Base-by-base conservation (phyloP, 2,888 invertebrate species). In the Xestia ashworthii region DNA sequence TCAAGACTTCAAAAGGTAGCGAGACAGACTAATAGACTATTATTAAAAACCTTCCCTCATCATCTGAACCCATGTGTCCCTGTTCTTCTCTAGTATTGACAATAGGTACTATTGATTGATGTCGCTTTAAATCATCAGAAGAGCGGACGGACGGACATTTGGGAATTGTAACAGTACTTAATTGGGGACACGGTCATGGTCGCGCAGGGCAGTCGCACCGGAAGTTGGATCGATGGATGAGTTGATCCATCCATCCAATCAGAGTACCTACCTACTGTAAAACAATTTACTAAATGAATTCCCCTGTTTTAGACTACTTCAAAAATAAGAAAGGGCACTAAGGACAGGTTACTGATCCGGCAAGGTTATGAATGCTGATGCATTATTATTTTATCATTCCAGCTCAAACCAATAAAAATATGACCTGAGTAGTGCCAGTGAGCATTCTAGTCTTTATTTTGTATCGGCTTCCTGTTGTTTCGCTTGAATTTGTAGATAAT, bases 381-480 rank as follows among this genome's bases (percentile, higher is more conserved):
- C 12, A 41, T 16, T 58, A 2, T 25, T 55, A 58, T 41, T 64
- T 64, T 16, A 41, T n/a, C 22, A 41, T 64, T 41, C n/a, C 12
- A 64, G n/a, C 14, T 64, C n/a, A 41, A 41, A 64, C 41, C 41
- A 64, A 64, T n/a, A 41, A 64, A 6, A 64, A n/a, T 64, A 64
- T 41, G 41, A 64, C 22, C 12, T 6, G 22, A 58, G 14, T 9
- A 44, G 6, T 32, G 32, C 32, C 32, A 32, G 32, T 5, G n/a
- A 11, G 12, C 41, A 41, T 64, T 12, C 64, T 64, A 64, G 41
- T 1, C 41, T 64, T 64, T 64, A 41, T 64, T 41, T 62, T 22
- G 38, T 22, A 16, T 41, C n/a, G 22, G 64, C 22, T 41, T 64
- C 64, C 41, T 41, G 64, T 41, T 41, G 41, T 41, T 64, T 64